Evolutionary conservation across 2,888 invertebrate species (phyloP).

Genomic region (Meganola albula): DNA sequence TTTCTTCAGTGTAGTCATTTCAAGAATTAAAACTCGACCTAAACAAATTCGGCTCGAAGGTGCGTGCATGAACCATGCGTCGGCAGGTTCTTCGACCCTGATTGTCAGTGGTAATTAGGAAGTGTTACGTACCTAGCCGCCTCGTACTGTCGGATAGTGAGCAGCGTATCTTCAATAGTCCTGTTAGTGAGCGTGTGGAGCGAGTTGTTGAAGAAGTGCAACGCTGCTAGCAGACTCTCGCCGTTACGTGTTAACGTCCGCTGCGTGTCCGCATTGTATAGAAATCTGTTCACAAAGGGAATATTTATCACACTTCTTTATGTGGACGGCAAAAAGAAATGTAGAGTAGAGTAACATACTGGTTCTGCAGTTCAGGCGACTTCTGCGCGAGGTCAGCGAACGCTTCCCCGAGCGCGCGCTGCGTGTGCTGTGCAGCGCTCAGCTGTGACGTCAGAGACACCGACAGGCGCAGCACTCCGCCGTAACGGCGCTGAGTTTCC

Average conservation of each 20-base stretch:
- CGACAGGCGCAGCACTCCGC: slow-evolving; percentile 90
- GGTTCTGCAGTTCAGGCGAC: slow-evolving; percentile 94
- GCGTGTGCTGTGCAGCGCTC: slow-evolving; percentile 83
- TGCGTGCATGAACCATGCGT: too few species aligned
- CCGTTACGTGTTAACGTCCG: slow-evolving; percentile 93
- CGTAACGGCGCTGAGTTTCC: slow-evolving; percentile 96
- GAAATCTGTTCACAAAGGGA: slow-evolving; percentile 73
- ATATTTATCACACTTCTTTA: background rate
- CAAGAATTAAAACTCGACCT: too few species aligned
- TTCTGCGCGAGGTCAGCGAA: slow-evolving; percentile 97
- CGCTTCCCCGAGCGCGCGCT: slow-evolving; percentile 93
- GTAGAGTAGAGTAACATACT: slow-evolving; percentile 36
- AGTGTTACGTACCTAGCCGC: slow-evolving; percentile 76
- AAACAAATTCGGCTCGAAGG: too few species aligned
- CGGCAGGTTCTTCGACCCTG: too few species aligned
- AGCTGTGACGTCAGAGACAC: slow-evolving; percentile 89
- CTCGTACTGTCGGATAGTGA: slow-evolving; percentile 80
- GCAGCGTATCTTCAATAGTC: slow-evolving; percentile 96
- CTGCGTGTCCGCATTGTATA: slow-evolving; percentile 97
- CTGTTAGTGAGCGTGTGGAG: slow-evolving; percentile 97
- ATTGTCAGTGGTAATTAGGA: too few species aligned
- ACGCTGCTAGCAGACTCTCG: slow-evolving; percentile 92
- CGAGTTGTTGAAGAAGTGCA: slow-evolving; percentile 97
- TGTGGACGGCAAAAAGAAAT: background rate
- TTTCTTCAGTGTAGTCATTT: too few species aligned